phyloP scores from a whole-genome alignment of 1,140 invertebrate species.

The Papilio polytes region DNA sequence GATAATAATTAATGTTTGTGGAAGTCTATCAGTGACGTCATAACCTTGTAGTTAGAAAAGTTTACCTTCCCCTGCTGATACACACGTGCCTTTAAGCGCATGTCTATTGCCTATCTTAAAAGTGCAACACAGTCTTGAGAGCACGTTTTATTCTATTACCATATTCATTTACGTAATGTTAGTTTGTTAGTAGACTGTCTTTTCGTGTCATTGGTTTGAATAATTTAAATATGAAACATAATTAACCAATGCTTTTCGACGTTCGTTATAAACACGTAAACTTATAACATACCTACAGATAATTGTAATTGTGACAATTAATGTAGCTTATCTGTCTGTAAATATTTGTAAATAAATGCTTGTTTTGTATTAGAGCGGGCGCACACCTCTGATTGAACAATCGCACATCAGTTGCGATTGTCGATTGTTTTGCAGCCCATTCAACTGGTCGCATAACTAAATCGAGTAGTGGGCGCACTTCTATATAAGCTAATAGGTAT shows the following conservation, averaged over 20 bases:
- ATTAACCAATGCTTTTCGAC: neutral
- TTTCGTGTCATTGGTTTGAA: neutral
- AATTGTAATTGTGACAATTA: neutral
- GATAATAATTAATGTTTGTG: constrained; percentile 37
- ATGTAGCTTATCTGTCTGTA: neutral
- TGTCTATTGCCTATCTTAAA: constrained; percentile 6
- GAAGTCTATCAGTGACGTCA: constrained; percentile 28
- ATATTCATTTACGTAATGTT: constrained; percentile 7
- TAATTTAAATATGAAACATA: constrained; percentile 2
- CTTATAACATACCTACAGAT: neutral
- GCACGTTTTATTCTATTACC: neutral
- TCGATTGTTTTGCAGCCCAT: no score
- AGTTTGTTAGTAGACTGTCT: neutral
- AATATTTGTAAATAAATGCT: neutral
- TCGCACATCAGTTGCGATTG: no score
- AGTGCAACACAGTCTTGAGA: constrained; percentile 15
- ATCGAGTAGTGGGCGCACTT: no score
- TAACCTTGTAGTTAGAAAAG: constrained; percentile 5
- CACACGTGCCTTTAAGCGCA: neutral
- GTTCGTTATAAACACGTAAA: constrained; percentile 8
- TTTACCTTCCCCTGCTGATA: neutral
- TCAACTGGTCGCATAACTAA: no score
- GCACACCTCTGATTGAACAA: no score
- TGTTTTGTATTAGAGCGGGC: neutral
- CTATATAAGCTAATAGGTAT: no score